Evolutionary conservation across 1,140 invertebrate species (phyloP), one percentile per base, ranked within the genome.

Genomic region (Lepidostoma basale): DNA sequence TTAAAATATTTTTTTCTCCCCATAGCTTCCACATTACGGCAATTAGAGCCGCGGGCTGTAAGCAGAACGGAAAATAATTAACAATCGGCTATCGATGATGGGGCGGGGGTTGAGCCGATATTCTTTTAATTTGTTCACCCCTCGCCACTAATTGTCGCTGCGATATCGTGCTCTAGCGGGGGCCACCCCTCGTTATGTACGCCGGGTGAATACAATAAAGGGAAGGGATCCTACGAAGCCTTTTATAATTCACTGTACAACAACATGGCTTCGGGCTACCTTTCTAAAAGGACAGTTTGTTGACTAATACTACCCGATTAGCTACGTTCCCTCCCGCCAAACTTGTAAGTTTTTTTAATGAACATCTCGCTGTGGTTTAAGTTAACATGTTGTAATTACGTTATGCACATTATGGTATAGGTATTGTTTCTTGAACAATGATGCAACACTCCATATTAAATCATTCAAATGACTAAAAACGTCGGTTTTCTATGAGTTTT

Each of bases 61-160:
- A 25, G 49, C 23, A 23, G 26, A 54, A 20, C n/a, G 40, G 20
- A 68, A 68, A 71, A 67, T 67, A 71, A 71, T 67, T 71, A 71
- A 67, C 65, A 67, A 67, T 67, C 52, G 52, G 33, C 54, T 33
- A 63, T 62, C 47, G 65, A 64, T 70, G 54, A 26, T 23, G 12
- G 49, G 62, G 30, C 39, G 42, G 23, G 20, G 16, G 30, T 40
- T 65, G 9, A 58, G 49, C 20, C 58, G 44, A 72, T 72, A 72
- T 68, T 72, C 70, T 68, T 72, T 72, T 72, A 72, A 72, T 72
- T 72, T 68, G 62, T 62, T 42, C 66, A 20, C 65, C 59, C 66
- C 62, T 42, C 59, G 66, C 60, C 66, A 68, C 70, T 72, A 72
- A 72, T 72, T 72, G 70, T 68, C 66, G 65, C 67, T 64, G 54